These are phyloP conservation scores for Struthio camelus DNA, from an alignment of 2,113 vertebrate species.

Conservation along the genomic window DNA sequence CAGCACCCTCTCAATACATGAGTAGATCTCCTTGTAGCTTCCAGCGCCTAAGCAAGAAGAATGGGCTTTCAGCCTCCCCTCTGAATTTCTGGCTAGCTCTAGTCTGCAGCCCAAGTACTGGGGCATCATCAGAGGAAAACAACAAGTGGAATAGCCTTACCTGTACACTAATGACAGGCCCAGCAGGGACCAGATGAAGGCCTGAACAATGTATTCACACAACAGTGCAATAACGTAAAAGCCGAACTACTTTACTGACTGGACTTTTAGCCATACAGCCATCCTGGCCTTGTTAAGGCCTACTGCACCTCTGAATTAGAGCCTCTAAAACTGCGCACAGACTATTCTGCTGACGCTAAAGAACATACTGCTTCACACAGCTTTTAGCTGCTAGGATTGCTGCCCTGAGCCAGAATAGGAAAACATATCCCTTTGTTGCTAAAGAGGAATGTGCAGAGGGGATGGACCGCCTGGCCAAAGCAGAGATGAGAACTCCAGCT, in stretches of 20 bases:
- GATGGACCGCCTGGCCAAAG: neutral
- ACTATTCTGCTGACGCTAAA: too few species aligned
- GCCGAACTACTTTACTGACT: neutral
- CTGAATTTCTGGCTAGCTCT: neutral
- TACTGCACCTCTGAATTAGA: too few species aligned
- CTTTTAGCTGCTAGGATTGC: neutral
- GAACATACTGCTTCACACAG: neutral
- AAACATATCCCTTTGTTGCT: neutral
- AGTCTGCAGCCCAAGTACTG: neutral
- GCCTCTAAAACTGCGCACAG: too few species aligned
- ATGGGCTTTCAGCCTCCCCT: accelerated
- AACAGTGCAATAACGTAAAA: accelerated
- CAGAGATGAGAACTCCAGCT: neutral
- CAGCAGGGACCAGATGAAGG: neutral
- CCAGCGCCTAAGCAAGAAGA: too few species aligned
- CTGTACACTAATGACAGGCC: accelerated
- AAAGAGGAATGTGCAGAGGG: neutral
- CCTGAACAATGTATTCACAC: neutral
- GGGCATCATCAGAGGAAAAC: too few species aligned
- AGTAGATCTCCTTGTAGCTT: too few species aligned
- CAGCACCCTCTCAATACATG: neutral
- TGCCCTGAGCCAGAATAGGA: neutral
- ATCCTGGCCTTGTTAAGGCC: neutral
- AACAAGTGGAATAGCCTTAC: neutral
- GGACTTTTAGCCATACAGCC: neutral